Evolutionary conservation across 2,888 invertebrate genomes (phyloP), one percentile per base, ranked within the genome.

Genomic region (Pterobdella sp.): DNA sequence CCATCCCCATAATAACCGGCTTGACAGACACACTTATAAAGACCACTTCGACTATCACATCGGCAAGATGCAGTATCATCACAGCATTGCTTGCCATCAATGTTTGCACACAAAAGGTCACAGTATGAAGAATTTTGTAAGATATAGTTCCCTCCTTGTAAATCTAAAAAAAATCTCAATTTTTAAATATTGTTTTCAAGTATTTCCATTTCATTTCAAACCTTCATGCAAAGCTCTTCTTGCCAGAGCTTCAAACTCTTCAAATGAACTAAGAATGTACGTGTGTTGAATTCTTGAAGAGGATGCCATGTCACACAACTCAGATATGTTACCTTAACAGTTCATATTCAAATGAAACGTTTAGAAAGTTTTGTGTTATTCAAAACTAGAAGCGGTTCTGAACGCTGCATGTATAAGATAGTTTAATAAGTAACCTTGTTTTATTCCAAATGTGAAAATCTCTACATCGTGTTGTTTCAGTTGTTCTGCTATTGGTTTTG

Each of bases 191-290:
- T 34, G 32, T 14, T 10, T 67, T 29, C 7, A 31, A 3, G 32
- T 29, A 7, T 63, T 26, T 63, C 10, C n/a, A 63, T 63, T 18
- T 63, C n/a, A 7, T 14, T 14, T 31, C 26, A 49, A 32, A 88
- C 89, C 89, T 81, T 88, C 87, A 80, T 89, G 89, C 7, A 90
- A 80, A 1, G 89, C 89, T 78, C 88, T 84, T 75, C 89, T 83
- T 0, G 89, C 89, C 49, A 90, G 82, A 32, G 88, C 88, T 80
- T 89, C 89, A 80, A 90, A 90, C 79, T 89, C 88, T 67, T 87
- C 85, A 80, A 89, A 90, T 77, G 88, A 88, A 76, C 88, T 88
- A 73, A 90, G 82, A 36, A 90, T 85, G 79, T 88, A 90, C 77
- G 88, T 88, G 78, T 89, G 87, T 76, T 87, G 86, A 78, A 88